Evolutionary conservation across 2,113 vertebrate species (phyloP).

Genomic region (Ceyx margarethae): DNA sequence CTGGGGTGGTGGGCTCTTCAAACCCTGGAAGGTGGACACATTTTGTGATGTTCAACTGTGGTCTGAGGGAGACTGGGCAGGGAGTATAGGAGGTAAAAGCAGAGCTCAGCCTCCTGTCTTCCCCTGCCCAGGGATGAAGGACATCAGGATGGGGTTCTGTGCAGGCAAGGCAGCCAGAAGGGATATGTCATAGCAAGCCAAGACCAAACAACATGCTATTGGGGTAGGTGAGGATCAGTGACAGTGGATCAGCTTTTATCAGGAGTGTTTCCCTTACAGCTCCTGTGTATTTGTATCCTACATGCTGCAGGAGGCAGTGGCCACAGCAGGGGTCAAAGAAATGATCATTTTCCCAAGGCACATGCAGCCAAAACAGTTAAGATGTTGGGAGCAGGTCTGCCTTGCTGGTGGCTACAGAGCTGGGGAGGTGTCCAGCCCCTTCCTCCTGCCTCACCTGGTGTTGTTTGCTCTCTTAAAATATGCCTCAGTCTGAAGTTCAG

Average conservation of each 20-base stretch:
- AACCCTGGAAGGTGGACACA: accelerated
- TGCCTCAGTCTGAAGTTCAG: background rate
- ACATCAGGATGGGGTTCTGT: background rate
- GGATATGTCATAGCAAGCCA: background rate
- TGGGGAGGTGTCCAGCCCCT: background rate
- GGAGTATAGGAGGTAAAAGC: background rate
- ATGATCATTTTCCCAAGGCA: background rate
- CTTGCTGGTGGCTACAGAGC: background rate
- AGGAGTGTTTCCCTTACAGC: background rate
- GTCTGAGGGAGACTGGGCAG: background rate
- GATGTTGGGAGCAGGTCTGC: background rate
- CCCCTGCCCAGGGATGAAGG: background rate
- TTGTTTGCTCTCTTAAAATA: background rate
- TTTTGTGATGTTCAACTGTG: background rate
- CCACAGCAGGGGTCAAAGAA: too few relatives aligned
- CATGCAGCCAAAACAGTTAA: background rate
- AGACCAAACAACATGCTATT: background rate
- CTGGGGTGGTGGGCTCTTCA: background rate
- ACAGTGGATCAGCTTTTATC: background rate
- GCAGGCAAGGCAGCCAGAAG: background rate
- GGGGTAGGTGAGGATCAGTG: background rate
- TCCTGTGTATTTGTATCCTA: background rate
- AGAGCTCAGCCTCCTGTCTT: background rate
- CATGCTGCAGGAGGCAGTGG: background rate
- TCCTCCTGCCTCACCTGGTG: background rate